Evolutionary conservation across 2,797 vertebrate species (phyloP).

Genomic region (Lepidocolaptes lacrymiger): DNA sequence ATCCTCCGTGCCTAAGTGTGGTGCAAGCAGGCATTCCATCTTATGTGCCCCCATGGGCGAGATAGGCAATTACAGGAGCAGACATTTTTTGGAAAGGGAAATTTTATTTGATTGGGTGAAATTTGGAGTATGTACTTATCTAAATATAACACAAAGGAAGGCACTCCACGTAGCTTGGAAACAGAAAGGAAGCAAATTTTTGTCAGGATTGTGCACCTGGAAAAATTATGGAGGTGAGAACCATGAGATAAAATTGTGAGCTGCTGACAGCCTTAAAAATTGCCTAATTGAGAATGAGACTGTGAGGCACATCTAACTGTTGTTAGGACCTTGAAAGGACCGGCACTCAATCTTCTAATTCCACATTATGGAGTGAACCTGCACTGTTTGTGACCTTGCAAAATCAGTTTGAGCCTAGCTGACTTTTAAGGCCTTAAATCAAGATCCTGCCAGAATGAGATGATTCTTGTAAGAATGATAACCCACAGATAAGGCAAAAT

Average conservation of each 20-base stretch:
- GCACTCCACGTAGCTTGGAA: background rate
- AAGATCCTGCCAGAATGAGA: conserved; percentile 69
- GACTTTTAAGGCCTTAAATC: conserved; percentile 76
- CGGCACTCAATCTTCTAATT: conserved; percentile 57
- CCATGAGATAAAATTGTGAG: conserved; percentile 23
- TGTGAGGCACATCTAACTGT: conserved; percentile 33
- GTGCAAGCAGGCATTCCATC: background rate
- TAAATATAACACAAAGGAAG: background rate
- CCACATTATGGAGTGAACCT: conserved; percentile 60
- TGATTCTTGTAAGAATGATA: conserved; percentile 76
- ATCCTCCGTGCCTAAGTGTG: background rate
- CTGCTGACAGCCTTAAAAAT: conserved; percentile 58
- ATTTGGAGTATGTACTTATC: background rate
- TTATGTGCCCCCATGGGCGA: background rate
- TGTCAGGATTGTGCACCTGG: background rate
- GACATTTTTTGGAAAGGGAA: background rate
- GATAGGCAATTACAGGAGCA: background rate
- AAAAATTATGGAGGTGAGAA: conserved; percentile 44
- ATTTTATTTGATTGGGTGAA: background rate
- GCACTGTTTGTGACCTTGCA: conserved; percentile 69
- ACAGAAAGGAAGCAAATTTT: background rate
- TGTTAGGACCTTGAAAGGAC: conserved; percentile 26
- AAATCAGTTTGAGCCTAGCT: conserved; percentile 71
- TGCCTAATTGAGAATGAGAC: conserved; percentile 51
- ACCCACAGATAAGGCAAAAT: conserved; percentile 73